phyloP scores from a whole-genome alignment of 2,888 invertebrate genomes.

The Heliconius aoede region DNA sequence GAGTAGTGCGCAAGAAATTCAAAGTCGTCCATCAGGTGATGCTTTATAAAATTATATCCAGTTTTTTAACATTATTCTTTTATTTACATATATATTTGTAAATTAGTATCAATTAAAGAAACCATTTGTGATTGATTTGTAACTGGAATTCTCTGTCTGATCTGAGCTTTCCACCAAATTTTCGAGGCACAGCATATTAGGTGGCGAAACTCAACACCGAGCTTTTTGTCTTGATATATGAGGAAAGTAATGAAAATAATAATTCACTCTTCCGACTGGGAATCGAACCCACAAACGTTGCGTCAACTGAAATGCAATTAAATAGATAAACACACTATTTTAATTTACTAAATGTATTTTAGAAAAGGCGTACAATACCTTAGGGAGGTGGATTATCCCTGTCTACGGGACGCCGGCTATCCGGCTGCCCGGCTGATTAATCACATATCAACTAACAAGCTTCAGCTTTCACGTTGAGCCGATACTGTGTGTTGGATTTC shows the following conservation, averaged over 20 bases:
- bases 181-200: no score
- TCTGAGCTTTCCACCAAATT: no score
- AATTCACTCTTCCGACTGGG: no score
- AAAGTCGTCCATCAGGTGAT: not conserved
- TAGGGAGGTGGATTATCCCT: slow-evolving; percentile 45
- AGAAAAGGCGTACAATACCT: slow-evolving; percentile 39
- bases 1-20: not conserved
- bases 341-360: slow-evolving; percentile 19
- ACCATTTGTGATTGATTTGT: no score
- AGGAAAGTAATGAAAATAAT: no score
- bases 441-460: slow-evolving; percentile 54
- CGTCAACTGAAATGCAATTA: not conserved
- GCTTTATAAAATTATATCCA: not conserved
- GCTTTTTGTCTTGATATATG: no score
- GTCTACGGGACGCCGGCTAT: slow-evolving; percentile 46
- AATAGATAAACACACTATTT: slow-evolving; percentile 3
- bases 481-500: slow-evolving; percentile 40
- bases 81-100: not conserved
- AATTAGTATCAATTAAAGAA: no score
- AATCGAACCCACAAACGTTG: no score
- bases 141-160: no score
- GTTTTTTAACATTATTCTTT: not conserved
- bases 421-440: slow-evolving; percentile 51
- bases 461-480: slow-evolving; percentile 49
- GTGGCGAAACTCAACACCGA: no score